Base-by-base conservation (phyloP, 2,888 invertebrate species). In the Globia sparganii region DNA sequence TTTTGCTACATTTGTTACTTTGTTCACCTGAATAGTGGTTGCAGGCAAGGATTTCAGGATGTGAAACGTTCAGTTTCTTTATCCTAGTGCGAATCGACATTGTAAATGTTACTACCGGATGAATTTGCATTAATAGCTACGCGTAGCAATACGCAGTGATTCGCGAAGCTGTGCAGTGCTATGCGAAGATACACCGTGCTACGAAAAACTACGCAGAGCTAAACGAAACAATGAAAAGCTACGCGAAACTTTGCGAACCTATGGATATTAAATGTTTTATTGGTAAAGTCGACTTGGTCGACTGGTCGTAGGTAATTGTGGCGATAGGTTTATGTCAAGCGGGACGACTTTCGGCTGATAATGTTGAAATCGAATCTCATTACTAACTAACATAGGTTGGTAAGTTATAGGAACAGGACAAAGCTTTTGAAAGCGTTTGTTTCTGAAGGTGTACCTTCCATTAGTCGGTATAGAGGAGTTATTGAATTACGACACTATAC, bases 401-500 rank as follows among this genome's bases (percentile, higher is more conserved):
- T 65, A 40, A 31, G 43, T 46, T 82, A 56, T 46, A 65, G 69
- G 59, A 56, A 83, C 37, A 56, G 31, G 25, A 18, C 49, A 80
- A 49, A 64, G 67, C 67, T 62, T 75, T 75, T 72, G 64, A 75
- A 75, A 77, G 61, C 40, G 59, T 77, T 76, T 83, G 85, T 88
- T 85, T 78, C 70, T 78, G 64, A 87, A 90, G 90, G 90, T 91
- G 87, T 86, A 87, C 89, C 90, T 88, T 91, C 91, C 92, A 92
- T 93, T 93, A 93, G 91, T 82, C 86, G 90, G 90, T 90, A 90
- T 88, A 87, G 87, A 89, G 87, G 80, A 86, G 86, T 88, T 92
- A 93, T 93, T 93, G 89, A 91, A 92, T 93, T 93, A 93, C 88
- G 84, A 81, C 87, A 89, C n/a, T n/a, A n/a, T n/a, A n/a, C n/a